Percentiles rank a stretch among this genome's conserved stretches.
Evolutionary conservation across 2,888 invertebrate species (phyloP).

Genomic region (Myopa tessellatipennis): DNA sequence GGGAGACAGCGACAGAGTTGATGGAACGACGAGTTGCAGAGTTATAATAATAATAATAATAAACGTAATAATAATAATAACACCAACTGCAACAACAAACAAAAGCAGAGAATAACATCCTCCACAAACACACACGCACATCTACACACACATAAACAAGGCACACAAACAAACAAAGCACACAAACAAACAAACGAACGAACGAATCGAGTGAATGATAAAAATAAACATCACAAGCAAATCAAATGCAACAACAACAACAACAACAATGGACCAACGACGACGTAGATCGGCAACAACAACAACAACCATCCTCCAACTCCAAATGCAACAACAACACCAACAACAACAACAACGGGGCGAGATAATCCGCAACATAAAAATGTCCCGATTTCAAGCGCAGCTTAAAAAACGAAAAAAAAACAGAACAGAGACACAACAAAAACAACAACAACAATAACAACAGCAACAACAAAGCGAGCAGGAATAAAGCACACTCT

Average conservation of each 20-base stretch:
- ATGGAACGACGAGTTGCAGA: neutral
- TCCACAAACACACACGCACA: neutral
- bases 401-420: slow-evolving; percentile 6
- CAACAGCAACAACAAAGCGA: slow-evolving; percentile 31
- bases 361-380: slow-evolving; percentile 33
- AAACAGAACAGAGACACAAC: neutral
- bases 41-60: neutral
- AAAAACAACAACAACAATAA: slow-evolving; percentile 28
- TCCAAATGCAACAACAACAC: neutral
- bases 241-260: slow-evolving; percentile 14
- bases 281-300: too few species aligned
- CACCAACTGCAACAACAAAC: neutral
- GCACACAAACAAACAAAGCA: neutral
- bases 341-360: slow-evolving; percentile 14
- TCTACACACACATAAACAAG: neutral
- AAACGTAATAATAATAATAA: neutral
- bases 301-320: neutral
- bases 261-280: neutral
- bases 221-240: slow-evolving; percentile 34
- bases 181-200: slow-evolving; percentile 8
- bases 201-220: slow-evolving; percentile 28
- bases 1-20: slow-evolving; percentile 5
- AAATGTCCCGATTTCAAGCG: slow-evolving; percentile 38
- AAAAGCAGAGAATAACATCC: neutral
- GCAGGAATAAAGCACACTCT: slow-evolving; percentile 37